A percentile compares a stretch with the other conserved stretches of the same genome.
Evolutionary conservation across 2,888 invertebrate species (phyloP).

Genomic region (Noctua fimbriata): DNA sequence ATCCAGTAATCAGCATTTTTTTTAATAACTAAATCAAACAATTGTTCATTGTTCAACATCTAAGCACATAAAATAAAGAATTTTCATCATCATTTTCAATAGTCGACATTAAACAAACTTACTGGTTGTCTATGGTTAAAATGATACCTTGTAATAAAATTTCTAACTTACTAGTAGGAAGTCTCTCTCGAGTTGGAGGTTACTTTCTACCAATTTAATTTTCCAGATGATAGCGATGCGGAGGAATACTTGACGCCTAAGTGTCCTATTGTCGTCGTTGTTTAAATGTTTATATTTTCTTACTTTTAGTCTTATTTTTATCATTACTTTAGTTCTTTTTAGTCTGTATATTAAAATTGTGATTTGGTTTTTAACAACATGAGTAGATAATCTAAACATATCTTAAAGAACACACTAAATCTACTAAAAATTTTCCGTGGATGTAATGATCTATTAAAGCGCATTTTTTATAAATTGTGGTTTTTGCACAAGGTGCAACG

Average conservation of each 20-base stretch:
- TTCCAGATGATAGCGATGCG: no score
- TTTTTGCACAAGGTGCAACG: not conserved
- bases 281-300: no score
- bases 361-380: not conserved
- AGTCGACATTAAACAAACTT: not conserved
- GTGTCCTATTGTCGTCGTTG: no score
- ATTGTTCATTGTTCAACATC: not conserved
- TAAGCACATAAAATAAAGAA: not conserved
- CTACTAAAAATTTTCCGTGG: not conserved
- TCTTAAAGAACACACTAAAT: not conserved
- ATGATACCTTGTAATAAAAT: conserved; percentile 29
- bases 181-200: not conserved
- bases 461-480: not conserved
- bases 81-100: no score
- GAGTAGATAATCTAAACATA: not conserved
- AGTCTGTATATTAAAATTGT: no score
- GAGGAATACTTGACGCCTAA: no score
- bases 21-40: not conserved
- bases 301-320: no score
- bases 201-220: conserved; percentile 1
- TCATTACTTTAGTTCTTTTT: no score
- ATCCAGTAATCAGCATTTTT: not conserved
- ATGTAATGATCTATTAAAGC: not conserved
- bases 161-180: conserved; percentile 25
- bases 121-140: conserved; percentile 43